These are phyloP conservation scores for Sigmodon hispidus DNA, from an alignment of 2,113 vertebrate genomes.

Conservation along the genomic window DNA sequence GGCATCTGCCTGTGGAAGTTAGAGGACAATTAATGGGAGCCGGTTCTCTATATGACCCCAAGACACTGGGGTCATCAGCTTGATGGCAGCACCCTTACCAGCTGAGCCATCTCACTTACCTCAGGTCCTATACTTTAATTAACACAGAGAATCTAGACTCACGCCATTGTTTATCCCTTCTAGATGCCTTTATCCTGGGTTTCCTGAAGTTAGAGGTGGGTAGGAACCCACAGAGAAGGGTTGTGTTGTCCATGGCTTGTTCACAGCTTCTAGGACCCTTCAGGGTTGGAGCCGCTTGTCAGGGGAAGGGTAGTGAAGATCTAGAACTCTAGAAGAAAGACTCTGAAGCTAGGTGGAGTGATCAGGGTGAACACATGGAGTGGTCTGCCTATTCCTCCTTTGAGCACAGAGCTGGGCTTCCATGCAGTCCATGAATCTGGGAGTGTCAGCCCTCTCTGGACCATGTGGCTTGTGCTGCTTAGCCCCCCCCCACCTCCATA, in stretches of 20 bases:
- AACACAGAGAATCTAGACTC: background rate
- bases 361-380: rapidly evolving
- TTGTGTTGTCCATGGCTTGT: background rate
- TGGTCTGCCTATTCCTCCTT: background rate
- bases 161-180: background rate
- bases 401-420: background rate
- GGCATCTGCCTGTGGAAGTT: background rate
- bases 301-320: background rate
- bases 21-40: background rate
- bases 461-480: background rate
- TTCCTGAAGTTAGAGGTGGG: too few relatives aligned
- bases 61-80: background rate
- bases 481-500: background rate
- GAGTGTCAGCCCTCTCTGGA: background rate
- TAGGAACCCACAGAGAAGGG: background rate
- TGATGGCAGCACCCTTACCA: background rate
- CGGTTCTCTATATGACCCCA: background rate
- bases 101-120: background rate
- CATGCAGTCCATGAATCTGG: rapidly evolving
- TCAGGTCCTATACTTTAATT: background rate
- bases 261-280: background rate
- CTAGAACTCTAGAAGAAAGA: background rate
- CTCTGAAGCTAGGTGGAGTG: background rate
- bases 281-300: rapidly evolving
- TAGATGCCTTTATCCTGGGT: background rate